Evolutionary conservation across 2,888 invertebrate genomes (phyloP), one percentile per base, ranked within the genome.

Genomic region (Ochropacha duplaris): DNA sequence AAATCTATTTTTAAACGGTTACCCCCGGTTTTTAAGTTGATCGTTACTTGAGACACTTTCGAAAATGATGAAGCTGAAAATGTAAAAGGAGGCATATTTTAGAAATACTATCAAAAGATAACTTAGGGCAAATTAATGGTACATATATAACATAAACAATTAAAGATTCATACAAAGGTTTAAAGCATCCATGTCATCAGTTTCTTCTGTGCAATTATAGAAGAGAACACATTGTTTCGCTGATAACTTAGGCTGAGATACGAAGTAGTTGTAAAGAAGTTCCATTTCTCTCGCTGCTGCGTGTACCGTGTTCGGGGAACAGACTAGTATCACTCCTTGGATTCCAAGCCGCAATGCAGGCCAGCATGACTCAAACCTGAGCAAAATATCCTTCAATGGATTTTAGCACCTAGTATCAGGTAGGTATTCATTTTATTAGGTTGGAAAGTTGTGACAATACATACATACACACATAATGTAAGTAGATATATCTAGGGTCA

Each of bases 311-410:
- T 89, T 91, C 9, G 90, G 83, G 0, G 93, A 91, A 78, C 95
- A 96, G 0, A 96, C 95, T 62, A 97, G 93, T 61, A 97, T 93
- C 8, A 96, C 94, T 8, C 96, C 97, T 64, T 95, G 93, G 0
- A 94, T 92, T 64, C 95, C 95, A 64, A 94, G 87, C 50, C 95
- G 94, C 61, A 97, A 93, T 0, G 96, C 96, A 31, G 96, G 95
- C 97, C 97, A 97, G 74, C 96, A 96, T 9, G 94, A 92, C 78
- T 96, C 95, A 86, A 94, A 96, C 75, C 96, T 96, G 71, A 19
- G 16, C n/a, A 44, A 19, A 44, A 44, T 44, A 44, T 44, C 9
- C 9, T 19, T 9, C 2, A 44, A 44, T 36, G 6, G 1, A 9
- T 31, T 9, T 31, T 31, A 11, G 31, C 24, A 24, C n/a, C n/a